phyloP scores from a whole-genome alignment of 2,888 invertebrate species.

The Lamproptera curius region DNA sequence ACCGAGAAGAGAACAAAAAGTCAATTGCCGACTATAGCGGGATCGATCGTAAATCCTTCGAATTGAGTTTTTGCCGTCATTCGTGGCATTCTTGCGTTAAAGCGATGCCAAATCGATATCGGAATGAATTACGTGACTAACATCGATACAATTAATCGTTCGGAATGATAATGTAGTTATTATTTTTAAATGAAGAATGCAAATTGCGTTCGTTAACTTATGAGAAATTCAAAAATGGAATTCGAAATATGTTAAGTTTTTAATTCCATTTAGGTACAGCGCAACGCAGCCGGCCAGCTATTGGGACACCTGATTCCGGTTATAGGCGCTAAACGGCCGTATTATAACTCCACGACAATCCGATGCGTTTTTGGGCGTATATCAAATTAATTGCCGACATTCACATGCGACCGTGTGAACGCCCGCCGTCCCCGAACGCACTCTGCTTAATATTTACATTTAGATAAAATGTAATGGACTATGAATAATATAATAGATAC shows the following conservation, averaged over 20 bases:
- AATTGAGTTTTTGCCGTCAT: slow-evolving; percentile 12
- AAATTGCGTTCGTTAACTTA: too few relatives aligned
- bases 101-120: slow-evolving; percentile 13
- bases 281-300: slow-evolving; percentile 2
- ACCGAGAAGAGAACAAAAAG: not conserved
- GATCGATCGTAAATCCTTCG: slow-evolving; percentile 16
- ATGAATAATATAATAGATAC: too few relatives aligned
- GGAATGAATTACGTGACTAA: slow-evolving; percentile 6
- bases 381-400: slow-evolving; percentile 9
- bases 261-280: too few relatives aligned
- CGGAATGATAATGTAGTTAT: too few relatives aligned
- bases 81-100: slow-evolving; percentile 11
- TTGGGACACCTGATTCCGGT: slow-evolving; percentile 11
- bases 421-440: not conserved
- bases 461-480: too few relatives aligned
- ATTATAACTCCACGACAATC: slow-evolving; percentile 3
- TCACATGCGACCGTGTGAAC: slow-evolving; percentile 6
- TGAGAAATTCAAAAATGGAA: not conserved
- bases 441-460: not conserved
- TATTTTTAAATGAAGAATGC: too few relatives aligned
- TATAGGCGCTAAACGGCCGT: slow-evolving; percentile 4
- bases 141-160: too few relatives aligned
- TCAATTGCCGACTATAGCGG: slow-evolving; percentile 15
- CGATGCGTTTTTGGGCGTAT: slow-evolving; percentile 6
- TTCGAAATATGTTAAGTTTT: not conserved